Percentiles rank a stretch among this genome's conserved stretches.
Evolutionary conservation across 2,888 invertebrate genomes (phyloP).

Genomic region (Cosmopolites sordidus): DNA sequence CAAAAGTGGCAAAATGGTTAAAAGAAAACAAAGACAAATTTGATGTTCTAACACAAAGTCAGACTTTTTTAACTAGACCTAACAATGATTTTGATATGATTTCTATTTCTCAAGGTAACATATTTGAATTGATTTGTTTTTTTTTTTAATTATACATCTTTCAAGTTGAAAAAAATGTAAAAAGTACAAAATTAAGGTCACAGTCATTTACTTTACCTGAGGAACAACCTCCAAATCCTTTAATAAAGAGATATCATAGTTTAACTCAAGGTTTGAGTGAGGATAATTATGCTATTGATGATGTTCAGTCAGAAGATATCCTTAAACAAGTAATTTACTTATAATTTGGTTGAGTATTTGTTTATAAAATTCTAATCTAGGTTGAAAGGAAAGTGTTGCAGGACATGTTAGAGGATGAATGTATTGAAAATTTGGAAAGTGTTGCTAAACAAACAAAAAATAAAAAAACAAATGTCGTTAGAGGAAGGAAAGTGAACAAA

Average conservation of each 20-base stretch:
- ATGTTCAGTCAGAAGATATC: slow-evolving; percentile 17
- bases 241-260: slow-evolving; percentile 19
- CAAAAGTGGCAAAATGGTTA: slow-evolving; percentile 32
- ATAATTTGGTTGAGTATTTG: neutral
- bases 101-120: slow-evolving; percentile 14
- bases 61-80: neutral
- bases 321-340: slow-evolving; percentile 15
- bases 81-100: slow-evolving; percentile 15
- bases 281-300: slow-evolving; percentile 22
- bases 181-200: slow-evolving; percentile 9
- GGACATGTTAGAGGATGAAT: slow-evolving; percentile 38
- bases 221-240: slow-evolving; percentile 5
- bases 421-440: slow-evolving; percentile 35
- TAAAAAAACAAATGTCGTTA: neutral
- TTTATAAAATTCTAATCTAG: slow-evolving; percentile 6
- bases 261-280: slow-evolving; percentile 14
- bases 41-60: slow-evolving; percentile 32
- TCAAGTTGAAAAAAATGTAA: neutral
- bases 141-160: neutral
- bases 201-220: slow-evolving; percentile 14
- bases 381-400: slow-evolving; percentile 32
- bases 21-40: slow-evolving; percentile 35
- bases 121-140: neutral
- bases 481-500: neutral
- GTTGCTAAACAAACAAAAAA: slow-evolving; percentile 5